Conservation (phyloP, 2,888 invertebrate genomes). For the Labia minor region DNA sequence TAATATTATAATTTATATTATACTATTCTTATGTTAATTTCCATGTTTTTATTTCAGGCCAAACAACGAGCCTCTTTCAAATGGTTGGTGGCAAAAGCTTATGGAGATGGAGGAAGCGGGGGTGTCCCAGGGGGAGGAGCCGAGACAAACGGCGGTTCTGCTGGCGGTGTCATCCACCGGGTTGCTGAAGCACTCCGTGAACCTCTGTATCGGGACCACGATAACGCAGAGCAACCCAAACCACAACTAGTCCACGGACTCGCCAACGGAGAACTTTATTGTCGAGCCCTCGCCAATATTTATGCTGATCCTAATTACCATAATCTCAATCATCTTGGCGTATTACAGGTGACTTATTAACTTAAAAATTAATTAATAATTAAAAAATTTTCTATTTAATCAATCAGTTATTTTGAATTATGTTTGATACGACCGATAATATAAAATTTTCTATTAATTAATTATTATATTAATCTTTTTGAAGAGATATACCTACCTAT, state of each 20-base stretch:
- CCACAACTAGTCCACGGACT: constrained; percentile 83
- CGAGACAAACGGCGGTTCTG: neutral
- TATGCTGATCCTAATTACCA: constrained; percentile 94
- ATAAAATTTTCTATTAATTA: no score
- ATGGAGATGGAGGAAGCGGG: constrained; percentile 53
- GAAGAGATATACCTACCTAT: no score
- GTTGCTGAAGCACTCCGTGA: constrained; percentile 85
- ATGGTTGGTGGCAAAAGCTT: constrained; percentile 93
- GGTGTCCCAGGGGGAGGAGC: neutral
- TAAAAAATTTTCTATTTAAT: no score
- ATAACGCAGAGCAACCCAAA: constrained; percentile 89
- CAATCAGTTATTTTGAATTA: no score
- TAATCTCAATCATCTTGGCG: constrained; percentile 90
- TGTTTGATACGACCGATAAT: no score
- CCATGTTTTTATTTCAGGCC: constrained; percentile 64
- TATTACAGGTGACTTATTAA: constrained; percentile 62
- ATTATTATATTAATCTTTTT: no score
- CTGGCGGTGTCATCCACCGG: constrained; percentile 36
- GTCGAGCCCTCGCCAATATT: constrained; percentile 85
- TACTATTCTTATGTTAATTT: no score
- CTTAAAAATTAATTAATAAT: no score
- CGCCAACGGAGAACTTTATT: constrained; percentile 90
- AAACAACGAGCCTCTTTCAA: constrained; percentile 91
- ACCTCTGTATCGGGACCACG: constrained; percentile 90
- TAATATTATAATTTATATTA: no score